Conservation (phyloP, 1,140 invertebrate species). For the Tetranychus cinnabarinus region DNA sequence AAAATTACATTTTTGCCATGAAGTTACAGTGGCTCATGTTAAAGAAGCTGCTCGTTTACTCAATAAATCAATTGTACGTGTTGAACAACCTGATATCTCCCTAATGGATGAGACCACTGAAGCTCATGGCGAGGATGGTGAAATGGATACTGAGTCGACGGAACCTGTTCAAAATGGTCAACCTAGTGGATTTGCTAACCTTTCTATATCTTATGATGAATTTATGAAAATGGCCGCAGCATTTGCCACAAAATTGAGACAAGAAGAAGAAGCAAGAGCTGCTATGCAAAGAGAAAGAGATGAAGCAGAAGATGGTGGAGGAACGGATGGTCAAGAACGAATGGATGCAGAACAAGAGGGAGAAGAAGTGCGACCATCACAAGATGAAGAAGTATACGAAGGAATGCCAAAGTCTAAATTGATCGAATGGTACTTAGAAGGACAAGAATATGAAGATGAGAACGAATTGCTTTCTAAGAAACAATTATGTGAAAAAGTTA, state of each 20-base stretch:
- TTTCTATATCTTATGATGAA: constrained; percentile 69
- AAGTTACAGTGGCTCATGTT: constrained; percentile 65
- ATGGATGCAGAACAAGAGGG: constrained; percentile 23
- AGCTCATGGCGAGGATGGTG: constrained; percentile 4
- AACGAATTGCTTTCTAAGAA: constrained; percentile 73
- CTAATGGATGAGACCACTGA: constrained; percentile 25
- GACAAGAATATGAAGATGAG: constrained; percentile 54
- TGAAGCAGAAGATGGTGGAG: constrained; percentile 25
- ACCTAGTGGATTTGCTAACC: constrained; percentile 32
- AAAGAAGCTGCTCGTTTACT: constrained; percentile 76
- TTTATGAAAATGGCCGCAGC: constrained; percentile 82
- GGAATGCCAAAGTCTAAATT: constrained; percentile 59
- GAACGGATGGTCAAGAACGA: not conserved
- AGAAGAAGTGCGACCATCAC: constrained; percentile 27
- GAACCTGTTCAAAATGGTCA: not conserved
- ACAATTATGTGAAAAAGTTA: constrained; percentile 74
- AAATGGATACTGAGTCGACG: not conserved
- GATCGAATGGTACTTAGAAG: constrained; percentile 77
- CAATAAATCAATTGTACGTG: constrained; percentile 93
- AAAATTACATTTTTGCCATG: constrained; percentile 74
- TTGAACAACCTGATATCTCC: constrained; percentile 91
- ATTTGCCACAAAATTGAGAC: constrained; percentile 64
- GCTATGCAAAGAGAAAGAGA: not conserved
- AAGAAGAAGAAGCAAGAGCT: constrained; percentile 39
- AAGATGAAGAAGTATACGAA: constrained; percentile 26